Conservation (phyloP, 2,888 invertebrate species). For the Mystacides longicornis region DNA sequence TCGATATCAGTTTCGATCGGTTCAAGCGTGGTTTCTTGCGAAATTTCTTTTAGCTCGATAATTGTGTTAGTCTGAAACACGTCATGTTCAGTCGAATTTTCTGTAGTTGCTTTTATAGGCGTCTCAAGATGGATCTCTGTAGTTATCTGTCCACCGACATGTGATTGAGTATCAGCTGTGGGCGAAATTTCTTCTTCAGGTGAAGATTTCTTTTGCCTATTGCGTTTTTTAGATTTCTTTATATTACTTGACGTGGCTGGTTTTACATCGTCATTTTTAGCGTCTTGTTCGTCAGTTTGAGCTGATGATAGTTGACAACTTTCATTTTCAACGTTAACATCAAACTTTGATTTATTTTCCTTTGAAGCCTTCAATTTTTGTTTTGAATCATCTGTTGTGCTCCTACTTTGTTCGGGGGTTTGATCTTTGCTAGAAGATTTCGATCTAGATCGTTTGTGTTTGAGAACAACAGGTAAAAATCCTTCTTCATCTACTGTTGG, state of each 20-base stretch:
- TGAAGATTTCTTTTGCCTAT: not conserved
- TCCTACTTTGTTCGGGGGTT: not conserved
- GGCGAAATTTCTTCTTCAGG: not conserved
- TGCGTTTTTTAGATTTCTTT: constrained; percentile 5
- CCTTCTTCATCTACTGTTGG: constrained; percentile 34
- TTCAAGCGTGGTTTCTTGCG: too few relatives aligned
- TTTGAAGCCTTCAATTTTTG: not conserved
- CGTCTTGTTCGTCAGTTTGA: not conserved
- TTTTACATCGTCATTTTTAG: not conserved
- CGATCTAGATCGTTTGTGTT: constrained; percentile 46
- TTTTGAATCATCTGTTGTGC: not conserved
- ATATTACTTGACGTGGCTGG: not conserved
- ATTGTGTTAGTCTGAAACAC: too few relatives aligned
- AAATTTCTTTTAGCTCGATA: too few relatives aligned
- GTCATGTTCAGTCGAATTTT: too few relatives aligned
- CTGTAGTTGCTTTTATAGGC: too few relatives aligned
- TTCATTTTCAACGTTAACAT: not conserved
- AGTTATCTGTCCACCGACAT: too few relatives aligned
- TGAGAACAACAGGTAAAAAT: constrained; percentile 39
- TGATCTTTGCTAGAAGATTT: constrained; percentile 31
- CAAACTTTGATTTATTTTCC: too few relatives aligned
- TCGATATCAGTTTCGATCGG: too few relatives aligned
- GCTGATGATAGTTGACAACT: not conserved
- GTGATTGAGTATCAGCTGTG: too few relatives aligned
- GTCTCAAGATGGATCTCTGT: too few relatives aligned